Percentiles rank a stretch among this genome's conserved stretches.
These are phyloP conservation scores for Apodemia hepburni DNA, from an alignment of 2,888 invertebrate species.

Conservation along the genomic window DNA sequence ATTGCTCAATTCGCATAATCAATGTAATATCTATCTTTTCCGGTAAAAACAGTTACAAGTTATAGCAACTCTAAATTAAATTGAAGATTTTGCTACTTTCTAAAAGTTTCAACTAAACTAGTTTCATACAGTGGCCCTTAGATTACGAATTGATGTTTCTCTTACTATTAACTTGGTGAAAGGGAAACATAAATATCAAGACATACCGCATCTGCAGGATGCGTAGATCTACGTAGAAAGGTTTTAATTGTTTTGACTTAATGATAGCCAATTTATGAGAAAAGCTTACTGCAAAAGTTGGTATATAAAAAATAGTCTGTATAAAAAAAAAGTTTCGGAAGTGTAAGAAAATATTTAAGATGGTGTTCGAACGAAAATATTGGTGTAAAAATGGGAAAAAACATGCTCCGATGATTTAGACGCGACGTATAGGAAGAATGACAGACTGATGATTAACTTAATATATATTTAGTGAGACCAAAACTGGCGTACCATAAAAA, in stretches of 20 bases:
- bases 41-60: not conserved
- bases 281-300: not conserved
- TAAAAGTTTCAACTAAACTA: constrained; percentile 9
- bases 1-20: not conserved
- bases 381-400: too few species aligned
- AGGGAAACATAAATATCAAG: constrained; percentile 25
- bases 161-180: constrained; percentile 22
- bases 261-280: not conserved
- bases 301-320: too few species aligned
- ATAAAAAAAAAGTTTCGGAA: too few species aligned
- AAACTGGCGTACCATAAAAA: too few species aligned
- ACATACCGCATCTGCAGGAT: constrained; percentile 24
- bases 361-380: too few species aligned
- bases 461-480: too few species aligned
- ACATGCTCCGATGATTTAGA: too few species aligned
- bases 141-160: constrained; percentile 5
- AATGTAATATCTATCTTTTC: not conserved
- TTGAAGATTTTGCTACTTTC: constrained; percentile 3
- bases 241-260: constrained; percentile 8
- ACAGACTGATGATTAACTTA: too few species aligned
- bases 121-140: constrained; percentile 1
- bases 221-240: constrained; percentile 18
- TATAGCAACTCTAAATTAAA: not conserved
- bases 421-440: too few species aligned
- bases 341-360: too few species aligned